Evolutionary conservation across 2,888 invertebrate genomes (phyloP).

Genomic region (Cataglyphis altisquamis): DNA sequence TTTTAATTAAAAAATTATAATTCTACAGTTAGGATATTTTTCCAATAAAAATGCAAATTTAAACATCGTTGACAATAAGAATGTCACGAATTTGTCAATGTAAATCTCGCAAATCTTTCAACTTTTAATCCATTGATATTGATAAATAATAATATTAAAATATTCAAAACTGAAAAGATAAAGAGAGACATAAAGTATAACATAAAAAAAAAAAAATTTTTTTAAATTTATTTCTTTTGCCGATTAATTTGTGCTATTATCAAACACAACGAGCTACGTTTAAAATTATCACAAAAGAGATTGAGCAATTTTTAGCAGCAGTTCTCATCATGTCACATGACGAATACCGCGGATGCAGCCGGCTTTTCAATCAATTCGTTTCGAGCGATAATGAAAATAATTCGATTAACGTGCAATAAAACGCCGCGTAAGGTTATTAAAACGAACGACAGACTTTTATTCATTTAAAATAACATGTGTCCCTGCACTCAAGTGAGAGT

Average conservation of each 20-base stretch:
- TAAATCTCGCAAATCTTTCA: conserved; percentile 5
- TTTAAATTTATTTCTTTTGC: background rate
- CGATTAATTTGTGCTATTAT: conserved; percentile 17
- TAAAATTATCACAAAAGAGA: conserved; percentile 11
- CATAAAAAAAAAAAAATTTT: too few relatives aligned
- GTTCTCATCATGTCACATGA: background rate
- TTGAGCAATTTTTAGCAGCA: conserved; percentile 1
- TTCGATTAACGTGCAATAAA: conserved; percentile 40
- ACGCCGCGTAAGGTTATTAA: conserved; percentile 46
- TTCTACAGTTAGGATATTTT: background rate
- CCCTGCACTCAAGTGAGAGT: conserved; percentile 19
- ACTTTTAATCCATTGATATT: background rate
- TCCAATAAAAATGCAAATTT: background rate
- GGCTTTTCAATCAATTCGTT: conserved; percentile 44
- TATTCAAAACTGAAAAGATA: too few relatives aligned
- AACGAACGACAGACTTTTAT: conserved; percentile 36
- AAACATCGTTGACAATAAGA: conserved; percentile 1
- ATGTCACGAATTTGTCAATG: background rate
- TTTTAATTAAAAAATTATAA: conserved; percentile 13
- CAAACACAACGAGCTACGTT: conserved; percentile 7
- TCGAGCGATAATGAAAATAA: conserved; percentile 46
- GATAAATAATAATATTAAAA: too few relatives aligned
- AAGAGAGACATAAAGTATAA: too few relatives aligned
- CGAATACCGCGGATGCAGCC: background rate
- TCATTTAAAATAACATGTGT: conserved; percentile 34